phyloP scores from a whole-genome alignment of 2,888 invertebrate genomes.

The Folsomia candida region DNA sequence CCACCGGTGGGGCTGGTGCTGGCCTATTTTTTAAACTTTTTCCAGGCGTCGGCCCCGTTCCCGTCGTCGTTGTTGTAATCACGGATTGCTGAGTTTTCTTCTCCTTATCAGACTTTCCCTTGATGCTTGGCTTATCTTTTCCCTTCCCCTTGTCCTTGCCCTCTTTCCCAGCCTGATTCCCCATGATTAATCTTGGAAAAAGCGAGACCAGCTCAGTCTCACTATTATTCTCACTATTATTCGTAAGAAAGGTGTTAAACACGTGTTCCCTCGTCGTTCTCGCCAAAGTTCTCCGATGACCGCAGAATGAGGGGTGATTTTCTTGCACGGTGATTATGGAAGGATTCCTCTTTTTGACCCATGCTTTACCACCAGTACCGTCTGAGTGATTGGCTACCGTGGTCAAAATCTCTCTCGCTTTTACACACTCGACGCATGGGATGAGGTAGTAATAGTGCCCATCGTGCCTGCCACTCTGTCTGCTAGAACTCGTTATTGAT shows the following conservation, averaged over 20 bases:
- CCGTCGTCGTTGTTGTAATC: constrained; percentile 7
- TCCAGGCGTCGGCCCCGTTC: neutral
- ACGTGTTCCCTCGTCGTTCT: neutral
- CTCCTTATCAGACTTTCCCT: neutral
- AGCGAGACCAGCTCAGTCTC: neutral
- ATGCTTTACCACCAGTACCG: neutral
- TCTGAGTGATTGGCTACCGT: no score
- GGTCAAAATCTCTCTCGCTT: neutral
- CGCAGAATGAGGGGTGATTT: constrained; percentile 23
- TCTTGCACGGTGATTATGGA: constrained; percentile 22
- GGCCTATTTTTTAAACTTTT: constrained; percentile 24
- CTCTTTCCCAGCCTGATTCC: constrained; percentile 43
- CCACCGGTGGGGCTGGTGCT: constrained; percentile 27
- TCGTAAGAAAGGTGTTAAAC: neutral
- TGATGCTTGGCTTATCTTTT: neutral
- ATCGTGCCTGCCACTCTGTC: neutral
- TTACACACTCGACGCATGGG: constrained; percentile 31
- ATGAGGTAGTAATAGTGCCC: constrained; percentile 32
- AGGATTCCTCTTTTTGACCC: constrained; percentile 12
- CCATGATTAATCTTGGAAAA: constrained; percentile 22
- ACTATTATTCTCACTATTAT: neutral
- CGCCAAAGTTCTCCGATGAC: constrained; percentile 28
- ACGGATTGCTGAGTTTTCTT: constrained; percentile 9
- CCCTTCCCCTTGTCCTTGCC: constrained; percentile 19
- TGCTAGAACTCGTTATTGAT: neutral